These are phyloP conservation scores for Noctilio leporinus DNA, from an alignment of 2,113 vertebrate genomes.

Conservation along the genomic window DNA sequence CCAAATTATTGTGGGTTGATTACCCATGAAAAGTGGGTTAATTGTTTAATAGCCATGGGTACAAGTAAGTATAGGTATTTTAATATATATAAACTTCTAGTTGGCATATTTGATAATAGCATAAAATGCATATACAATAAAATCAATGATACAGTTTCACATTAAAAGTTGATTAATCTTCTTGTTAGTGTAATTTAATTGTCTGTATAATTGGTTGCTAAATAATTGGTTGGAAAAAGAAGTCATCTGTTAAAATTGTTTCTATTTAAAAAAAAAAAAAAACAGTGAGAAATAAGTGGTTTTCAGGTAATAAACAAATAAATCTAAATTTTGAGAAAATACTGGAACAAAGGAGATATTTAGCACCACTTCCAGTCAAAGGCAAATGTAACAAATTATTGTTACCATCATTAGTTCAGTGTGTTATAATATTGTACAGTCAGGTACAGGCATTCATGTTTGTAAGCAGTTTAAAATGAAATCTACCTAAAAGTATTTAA, in stretches of 20 bases:
- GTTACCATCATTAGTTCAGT: slow-evolving; percentile 17
- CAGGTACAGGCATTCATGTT: slow-evolving; percentile 17
- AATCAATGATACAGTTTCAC: slow-evolving; percentile 70
- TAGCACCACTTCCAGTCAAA: slow-evolving; percentile 50
- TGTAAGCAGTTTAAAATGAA: slow-evolving; percentile 47
- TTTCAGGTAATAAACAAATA: slow-evolving; percentile 61
- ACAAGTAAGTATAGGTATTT: slow-evolving; percentile 69
- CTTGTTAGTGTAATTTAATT: slow-evolving; percentile 74
- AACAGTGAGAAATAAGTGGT: slow-evolving; percentile 53
- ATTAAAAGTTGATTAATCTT: slow-evolving; percentile 73
- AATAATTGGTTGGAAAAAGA: slow-evolving; percentile 62
- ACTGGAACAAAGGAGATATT: slow-evolving; percentile 43
- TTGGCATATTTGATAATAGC: slow-evolving; percentile 65
- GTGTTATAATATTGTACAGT: neutral
- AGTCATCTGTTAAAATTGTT: slow-evolving; percentile 65
- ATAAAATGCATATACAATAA: slow-evolving; percentile 61
- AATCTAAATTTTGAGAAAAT: slow-evolving; percentile 65
- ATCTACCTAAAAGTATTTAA: slow-evolving; percentile 60
- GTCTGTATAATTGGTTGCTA: slow-evolving; percentile 75
- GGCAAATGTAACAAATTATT: slow-evolving; percentile 57
- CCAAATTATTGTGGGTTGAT: slow-evolving; percentile 77
- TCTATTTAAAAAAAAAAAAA: slow-evolving; percentile 48
- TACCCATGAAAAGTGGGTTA: slow-evolving; percentile 76
- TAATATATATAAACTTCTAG: slow-evolving; percentile 64
- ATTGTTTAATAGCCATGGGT: slow-evolving; percentile 75